Percentiles rank a stretch among this genome's conserved stretches.
Evolutionary conservation across 2,888 invertebrate genomes (phyloP).

Genomic region (Urechis unicinctus): DNA sequence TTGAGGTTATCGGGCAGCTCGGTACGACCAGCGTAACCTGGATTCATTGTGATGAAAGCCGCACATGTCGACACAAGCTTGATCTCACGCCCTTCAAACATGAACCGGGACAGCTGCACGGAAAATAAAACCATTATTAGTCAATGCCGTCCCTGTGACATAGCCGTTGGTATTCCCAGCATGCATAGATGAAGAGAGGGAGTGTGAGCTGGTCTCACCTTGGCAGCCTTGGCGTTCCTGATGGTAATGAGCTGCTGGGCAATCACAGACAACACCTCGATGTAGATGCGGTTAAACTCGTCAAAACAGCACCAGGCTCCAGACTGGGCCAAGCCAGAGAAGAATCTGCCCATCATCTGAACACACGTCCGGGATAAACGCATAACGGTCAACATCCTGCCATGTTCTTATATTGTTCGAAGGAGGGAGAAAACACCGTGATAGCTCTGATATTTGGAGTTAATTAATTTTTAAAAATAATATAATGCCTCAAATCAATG

Average conservation of each 20-base stretch:
- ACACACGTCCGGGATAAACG: slow-evolving; percentile 6
- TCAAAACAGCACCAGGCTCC: slow-evolving; percentile 92
- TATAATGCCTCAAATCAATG: too few species aligned
- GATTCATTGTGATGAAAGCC: slow-evolving; percentile 87
- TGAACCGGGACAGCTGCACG: slow-evolving; percentile 59
- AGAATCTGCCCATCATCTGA: slow-evolving; percentile 85
- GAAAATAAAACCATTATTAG: not conserved
- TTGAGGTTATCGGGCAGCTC: slow-evolving; percentile 84
- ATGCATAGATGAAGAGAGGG: not conserved
- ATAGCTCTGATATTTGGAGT: too few species aligned
- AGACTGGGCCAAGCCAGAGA: slow-evolving; percentile 80
- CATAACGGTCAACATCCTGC: not conserved
- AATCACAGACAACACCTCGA: slow-evolving; percentile 82
- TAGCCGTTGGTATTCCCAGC: not conserved
- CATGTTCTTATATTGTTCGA: too few species aligned
- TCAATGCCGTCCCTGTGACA: too few species aligned
- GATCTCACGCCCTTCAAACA: slow-evolving; percentile 85
- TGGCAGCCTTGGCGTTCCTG: slow-evolving; percentile 72
- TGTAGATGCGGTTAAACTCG: slow-evolving; percentile 85
- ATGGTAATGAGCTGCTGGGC: slow-evolving; percentile 85
- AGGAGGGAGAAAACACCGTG: too few species aligned
- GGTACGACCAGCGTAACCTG: slow-evolving; percentile 82
- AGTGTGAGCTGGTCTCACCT: slow-evolving; percentile 44
- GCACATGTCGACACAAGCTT: slow-evolving; percentile 74
- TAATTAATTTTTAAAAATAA: too few species aligned